Evolutionary conservation across 37 sponge, comb jelly and placozoan species (phyloP), one percentile per base, ranked within the genome.

Genomic region (Eunapius fragilis): DNA sequence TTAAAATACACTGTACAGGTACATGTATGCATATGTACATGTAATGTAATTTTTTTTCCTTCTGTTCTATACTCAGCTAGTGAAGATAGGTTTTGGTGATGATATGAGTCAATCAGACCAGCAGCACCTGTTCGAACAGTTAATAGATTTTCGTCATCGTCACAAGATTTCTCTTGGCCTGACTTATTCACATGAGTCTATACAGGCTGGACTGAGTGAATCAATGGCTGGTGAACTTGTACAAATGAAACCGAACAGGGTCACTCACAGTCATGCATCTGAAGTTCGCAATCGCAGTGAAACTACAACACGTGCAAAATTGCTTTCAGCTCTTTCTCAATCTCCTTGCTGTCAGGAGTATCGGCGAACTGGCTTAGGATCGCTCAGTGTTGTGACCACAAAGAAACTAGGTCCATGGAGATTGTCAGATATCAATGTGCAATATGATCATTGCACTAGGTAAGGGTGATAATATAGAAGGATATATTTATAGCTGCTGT

Each of bases 71-170:
- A 41, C 6, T 3, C 81, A 96, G 96, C 72, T 96, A 19, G 73
- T 96, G 26, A 84, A 75, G 69, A 71, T 96, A 27, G 96, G 89
- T 1, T 96, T 93, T 86, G 96, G 94, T 22, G 92, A 92, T 6
- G 96, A 92, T 2, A 79, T 85, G 5, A 87, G 87, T 37, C 87
- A 76, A 28, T 71, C 58, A 49, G 87, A 91, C 72, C 41, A 78
- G 34, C 86, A 86, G 72, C 73, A 77, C 30, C 78, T 91, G 25
- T 41, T 70, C 68, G 78, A 80, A 25, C 80, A 82, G 26, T 71
- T 91, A n/a, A 34, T 77, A 0, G 79, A 82, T 58, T 79, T 86
- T 24, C 77, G 91, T 5, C 32, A 91, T 79, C 87, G 83, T 30
- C 31, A 72, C 28, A 17, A 22, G 25, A 86, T 91, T 69, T 82